Evolutionary conservation across 2,888 invertebrate genomes (phyloP).

Genomic region (Leptopilina drosophilae): DNA sequence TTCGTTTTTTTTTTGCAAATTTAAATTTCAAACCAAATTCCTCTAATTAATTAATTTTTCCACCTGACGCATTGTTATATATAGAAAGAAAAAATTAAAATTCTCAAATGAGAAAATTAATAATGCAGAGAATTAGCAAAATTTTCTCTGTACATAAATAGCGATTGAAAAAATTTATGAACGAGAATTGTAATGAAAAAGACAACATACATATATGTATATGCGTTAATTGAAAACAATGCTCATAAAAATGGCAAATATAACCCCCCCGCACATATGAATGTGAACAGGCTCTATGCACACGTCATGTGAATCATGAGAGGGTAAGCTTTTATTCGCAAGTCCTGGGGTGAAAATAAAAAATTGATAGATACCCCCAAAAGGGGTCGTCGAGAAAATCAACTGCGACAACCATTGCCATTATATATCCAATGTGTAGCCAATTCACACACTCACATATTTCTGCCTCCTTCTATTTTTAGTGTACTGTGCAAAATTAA

Average conservation of each 20-base stretch:
- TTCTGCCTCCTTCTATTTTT: neutral
- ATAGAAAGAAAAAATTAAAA: no score
- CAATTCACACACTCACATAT: conserved; percentile 5
- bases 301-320: conserved; percentile 60
- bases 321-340: conserved; percentile 58
- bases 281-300: conserved; percentile 48
- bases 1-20: no score
- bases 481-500: neutral
- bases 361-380: conserved; percentile 51
- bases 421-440: conserved; percentile 13
- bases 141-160: neutral
- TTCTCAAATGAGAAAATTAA: no score
- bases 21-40: no score
- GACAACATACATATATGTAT: neutral
- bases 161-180: neutral
- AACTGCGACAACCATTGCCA: conserved; percentile 46
- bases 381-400: conserved; percentile 54
- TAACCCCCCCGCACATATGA: conserved; percentile 2
- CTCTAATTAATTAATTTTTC: no score
- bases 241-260: conserved; percentile 22
- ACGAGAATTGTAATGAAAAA: neutral
- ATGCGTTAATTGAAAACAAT: neutral
- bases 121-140: no score
- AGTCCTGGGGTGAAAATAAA: conserved; percentile 55
- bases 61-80: no score